These are phyloP conservation scores for Montipora foliosa DNA, from an alignment of 64 coral and sea anemone species.

Conservation along the genomic window DNA sequence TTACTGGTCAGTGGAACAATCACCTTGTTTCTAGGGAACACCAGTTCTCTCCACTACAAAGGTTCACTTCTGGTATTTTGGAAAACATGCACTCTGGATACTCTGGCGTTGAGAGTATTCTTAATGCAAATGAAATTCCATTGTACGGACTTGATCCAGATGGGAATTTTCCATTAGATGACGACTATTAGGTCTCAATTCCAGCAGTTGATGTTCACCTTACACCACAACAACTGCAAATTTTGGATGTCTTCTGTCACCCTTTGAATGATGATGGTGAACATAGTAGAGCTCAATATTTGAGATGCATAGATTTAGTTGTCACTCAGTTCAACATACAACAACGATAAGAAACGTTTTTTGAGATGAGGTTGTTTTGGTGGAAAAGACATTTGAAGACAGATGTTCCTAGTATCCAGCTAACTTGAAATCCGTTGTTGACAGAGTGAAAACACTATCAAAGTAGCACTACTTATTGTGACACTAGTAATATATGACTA, in stretches of 20 bases:
- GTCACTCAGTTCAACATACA: no score
- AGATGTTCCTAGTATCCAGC: no score
- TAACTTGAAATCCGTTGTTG: no score
- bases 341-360: no score
- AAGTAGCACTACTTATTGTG: no score
- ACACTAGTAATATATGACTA: no score
- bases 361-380: no score
- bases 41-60: slow-evolving; percentile 36
- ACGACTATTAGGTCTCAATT: neutral
- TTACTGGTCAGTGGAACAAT: slow-evolving; percentile 44
- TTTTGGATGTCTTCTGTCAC: slow-evolving; percentile 6
- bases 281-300: neutral
- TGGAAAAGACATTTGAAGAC: no score
- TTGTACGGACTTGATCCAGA: neutral
- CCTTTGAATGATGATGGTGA: slow-evolving; percentile 8
- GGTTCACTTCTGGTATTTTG: no score
- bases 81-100: slow-evolving; percentile 75
- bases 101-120: neutral
- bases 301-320: no score
- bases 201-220: neutral
- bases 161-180: neutral
- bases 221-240: slow-evolving; percentile 1
- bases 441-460: no score
- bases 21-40: slow-evolving; percentile 77
- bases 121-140: neutral